Percentiles rank a stretch among this genome's conserved stretches.
phyloP scores from a whole-genome alignment of 1,140 invertebrate genomes.

The Drosophila lacertosa region DNA sequence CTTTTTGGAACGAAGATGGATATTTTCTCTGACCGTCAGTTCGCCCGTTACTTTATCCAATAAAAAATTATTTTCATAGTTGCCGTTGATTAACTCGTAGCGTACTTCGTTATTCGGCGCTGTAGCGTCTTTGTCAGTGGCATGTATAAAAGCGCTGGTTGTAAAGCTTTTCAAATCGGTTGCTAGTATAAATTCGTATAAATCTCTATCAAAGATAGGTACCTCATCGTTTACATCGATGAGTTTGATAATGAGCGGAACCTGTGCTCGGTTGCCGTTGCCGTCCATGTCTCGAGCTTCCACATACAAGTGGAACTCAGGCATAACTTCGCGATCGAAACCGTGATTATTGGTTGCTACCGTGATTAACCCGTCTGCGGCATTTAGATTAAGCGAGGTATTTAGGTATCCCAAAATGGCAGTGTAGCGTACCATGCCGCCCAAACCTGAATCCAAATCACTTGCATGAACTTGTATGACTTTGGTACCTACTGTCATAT shows the following conservation, averaged over 20 bases:
- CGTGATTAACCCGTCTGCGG: conserved; percentile 91
- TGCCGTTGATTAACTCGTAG: conserved; percentile 93
- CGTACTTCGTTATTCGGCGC: conserved; percentile 93
- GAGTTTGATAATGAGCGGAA: conserved; percentile 90
- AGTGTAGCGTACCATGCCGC: conserved; percentile 90
- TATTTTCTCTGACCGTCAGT: conserved; percentile 81
- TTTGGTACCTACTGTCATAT: conserved; percentile 90
- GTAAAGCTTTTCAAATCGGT: conserved; percentile 90
- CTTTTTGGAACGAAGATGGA: conserved; percentile 72
- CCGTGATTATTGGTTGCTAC: conserved; percentile 89
- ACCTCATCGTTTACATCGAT: conserved; percentile 95
- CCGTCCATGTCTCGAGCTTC: conserved; percentile 94
- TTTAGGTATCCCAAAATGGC: conserved; percentile 90
- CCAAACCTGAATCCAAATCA: conserved; percentile 90
- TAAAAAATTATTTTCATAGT: conserved; percentile 91
- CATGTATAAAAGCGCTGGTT: conserved; percentile 89
- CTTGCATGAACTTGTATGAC: conserved; percentile 90
- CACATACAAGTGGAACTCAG: conserved; percentile 90
- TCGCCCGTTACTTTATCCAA: conserved; percentile 91
- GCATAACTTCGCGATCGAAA: conserved; percentile 93
- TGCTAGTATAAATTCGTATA: conserved; percentile 93
- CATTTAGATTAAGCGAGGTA: conserved; percentile 90
- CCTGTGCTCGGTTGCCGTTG: conserved; percentile 89
- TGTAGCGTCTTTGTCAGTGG: conserved; percentile 92
- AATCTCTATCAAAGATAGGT: conserved; percentile 91